phyloP scores from a whole-genome alignment of 35 echinoderm and acorn worm genomes.

The Hemicentrotus pulcherrimus region DNA sequence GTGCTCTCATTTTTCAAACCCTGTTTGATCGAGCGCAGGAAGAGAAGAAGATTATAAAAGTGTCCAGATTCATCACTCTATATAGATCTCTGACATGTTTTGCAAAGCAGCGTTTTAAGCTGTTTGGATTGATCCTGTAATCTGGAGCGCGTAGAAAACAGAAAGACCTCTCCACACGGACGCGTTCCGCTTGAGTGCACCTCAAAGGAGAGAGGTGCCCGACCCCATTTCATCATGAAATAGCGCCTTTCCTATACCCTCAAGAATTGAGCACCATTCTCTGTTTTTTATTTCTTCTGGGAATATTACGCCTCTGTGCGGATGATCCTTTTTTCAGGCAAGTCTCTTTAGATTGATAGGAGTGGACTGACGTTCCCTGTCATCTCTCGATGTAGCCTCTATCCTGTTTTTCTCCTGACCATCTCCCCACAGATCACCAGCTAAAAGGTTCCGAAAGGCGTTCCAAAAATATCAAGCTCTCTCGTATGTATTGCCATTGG shows the following conservation, averaged over 20 bases:
- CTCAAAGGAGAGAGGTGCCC: background rate
- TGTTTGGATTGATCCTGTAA: background rate
- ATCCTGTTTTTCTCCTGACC: background rate
- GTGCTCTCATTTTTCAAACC: constrained; percentile 10
- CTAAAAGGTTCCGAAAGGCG: background rate
- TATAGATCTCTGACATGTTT: background rate
- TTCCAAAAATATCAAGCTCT: background rate
- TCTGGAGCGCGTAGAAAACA: constrained; percentile 9
- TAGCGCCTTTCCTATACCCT: background rate
- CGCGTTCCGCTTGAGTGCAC: background rate
- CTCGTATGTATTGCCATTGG: background rate
- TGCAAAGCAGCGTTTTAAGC: constrained; percentile 1
- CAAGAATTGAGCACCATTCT: background rate
- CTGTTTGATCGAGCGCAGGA: background rate
- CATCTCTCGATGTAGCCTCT: background rate
- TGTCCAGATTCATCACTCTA: constrained; percentile 4
- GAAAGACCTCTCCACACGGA: background rate
- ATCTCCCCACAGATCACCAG: background rate
- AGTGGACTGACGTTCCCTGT: background rate
- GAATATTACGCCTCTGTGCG: background rate
- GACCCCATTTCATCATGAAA: background rate
- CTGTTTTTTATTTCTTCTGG: background rate
- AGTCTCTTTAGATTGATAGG: background rate
- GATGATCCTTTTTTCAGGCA: background rate
- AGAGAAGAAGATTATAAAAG: background rate